Conservation (phyloP, 2,888 invertebrate genomes). For the Cephus sareptanus region DNA sequence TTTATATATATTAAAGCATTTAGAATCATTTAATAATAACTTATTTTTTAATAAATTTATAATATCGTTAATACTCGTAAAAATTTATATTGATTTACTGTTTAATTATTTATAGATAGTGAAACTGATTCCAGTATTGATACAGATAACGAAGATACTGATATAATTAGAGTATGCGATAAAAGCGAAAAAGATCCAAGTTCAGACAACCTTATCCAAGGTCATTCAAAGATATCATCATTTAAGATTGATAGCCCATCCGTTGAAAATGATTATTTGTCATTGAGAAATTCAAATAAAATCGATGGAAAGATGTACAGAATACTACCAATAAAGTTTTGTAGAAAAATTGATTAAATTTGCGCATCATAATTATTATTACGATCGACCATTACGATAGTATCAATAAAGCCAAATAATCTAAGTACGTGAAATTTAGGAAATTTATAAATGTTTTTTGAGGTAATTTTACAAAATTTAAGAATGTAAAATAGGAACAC, state of each 20-base stretch:
- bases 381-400: no score
- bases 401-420: no score
- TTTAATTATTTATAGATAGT: no score
- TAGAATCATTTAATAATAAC: not conserved
- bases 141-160: not conserved
- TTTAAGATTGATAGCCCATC: not conserved
- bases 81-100: no score
- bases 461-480: no score
- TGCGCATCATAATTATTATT: no score
- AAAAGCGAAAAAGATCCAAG: not conserved
- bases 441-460: no score
- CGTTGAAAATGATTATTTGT: not conserved
- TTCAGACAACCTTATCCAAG: not conserved
- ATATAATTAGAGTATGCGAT: not conserved
- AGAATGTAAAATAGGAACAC: no score
- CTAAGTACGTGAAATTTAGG: no score
- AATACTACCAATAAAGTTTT: not conserved
- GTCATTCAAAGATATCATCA: not conserved
- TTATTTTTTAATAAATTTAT: not conserved
- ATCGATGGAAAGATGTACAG: not conserved
- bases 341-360: not conserved
- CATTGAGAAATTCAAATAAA: not conserved
- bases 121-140: no score
- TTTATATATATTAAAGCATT: not conserved
- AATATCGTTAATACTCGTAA: not conserved